phyloP scores from a whole-genome alignment of 2,113 vertebrate genomes.

The Stegostoma tigrinum region DNA sequence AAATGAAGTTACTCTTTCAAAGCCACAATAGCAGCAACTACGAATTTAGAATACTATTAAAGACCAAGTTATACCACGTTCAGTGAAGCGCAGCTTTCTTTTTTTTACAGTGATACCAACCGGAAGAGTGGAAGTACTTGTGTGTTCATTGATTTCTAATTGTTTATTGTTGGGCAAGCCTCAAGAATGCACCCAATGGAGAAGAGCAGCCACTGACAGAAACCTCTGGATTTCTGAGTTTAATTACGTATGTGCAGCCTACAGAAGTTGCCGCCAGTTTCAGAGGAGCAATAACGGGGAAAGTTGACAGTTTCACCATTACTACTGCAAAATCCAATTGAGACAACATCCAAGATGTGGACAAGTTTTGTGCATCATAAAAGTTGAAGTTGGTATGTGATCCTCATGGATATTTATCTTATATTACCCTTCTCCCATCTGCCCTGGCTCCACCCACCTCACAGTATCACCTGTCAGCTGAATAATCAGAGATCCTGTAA shows the following conservation, averaged over 20 bases:
- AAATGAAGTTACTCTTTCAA: not conserved
- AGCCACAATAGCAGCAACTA: not conserved
- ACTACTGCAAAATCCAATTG: not conserved
- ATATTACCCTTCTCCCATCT: slow-evolving; percentile 3
- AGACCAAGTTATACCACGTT: no score
- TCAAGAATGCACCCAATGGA: not conserved
- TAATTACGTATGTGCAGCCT: not conserved
- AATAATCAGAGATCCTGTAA: slow-evolving; percentile 23
- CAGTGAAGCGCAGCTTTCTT: no score
- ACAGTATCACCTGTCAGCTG: slow-evolving; percentile 28
- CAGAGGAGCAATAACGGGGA: not conserved
- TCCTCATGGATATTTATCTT: not conserved
- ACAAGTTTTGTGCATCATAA: not conserved
- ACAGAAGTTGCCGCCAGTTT: not conserved
- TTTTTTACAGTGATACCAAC: not conserved
- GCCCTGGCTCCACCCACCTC: not conserved
- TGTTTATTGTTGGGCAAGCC: not conserved
- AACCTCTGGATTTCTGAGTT: not conserved
- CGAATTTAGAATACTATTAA: not conserved
- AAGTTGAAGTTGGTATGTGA: not conserved
- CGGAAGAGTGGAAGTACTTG: not conserved
- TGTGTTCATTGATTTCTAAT: not conserved
- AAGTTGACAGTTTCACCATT: not conserved
- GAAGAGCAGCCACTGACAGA: no score
- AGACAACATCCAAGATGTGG: no score